Percentiles rank a stretch among this genome's conserved stretches.
Conservation (phyloP, 92 coral and sea anemone genomes). For the Galaxea fascicularis region DNA sequence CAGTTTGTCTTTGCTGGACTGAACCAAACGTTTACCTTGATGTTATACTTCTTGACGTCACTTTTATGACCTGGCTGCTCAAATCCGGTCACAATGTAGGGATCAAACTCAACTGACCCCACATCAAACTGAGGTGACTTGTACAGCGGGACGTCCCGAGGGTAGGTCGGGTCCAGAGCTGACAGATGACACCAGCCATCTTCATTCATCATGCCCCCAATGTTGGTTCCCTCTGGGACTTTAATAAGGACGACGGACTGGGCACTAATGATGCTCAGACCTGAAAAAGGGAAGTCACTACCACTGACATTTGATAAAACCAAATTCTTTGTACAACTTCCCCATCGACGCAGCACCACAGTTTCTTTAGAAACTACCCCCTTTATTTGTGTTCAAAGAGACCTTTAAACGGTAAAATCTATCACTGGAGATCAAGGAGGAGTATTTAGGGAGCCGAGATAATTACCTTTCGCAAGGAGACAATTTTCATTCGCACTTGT, state of each 20-base stretch:
- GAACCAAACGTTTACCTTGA: constrained; percentile 81
- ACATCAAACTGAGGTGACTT: constrained; percentile 85
- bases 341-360: too few relatives aligned
- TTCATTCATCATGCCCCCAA: constrained; percentile 65
- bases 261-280: constrained; percentile 64
- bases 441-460: too few relatives aligned
- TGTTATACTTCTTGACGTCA: constrained; percentile 44
- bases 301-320: background rate
- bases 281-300: constrained; percentile 15
- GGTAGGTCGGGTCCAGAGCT: constrained; percentile 47
- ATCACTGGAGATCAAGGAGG: too few relatives aligned
- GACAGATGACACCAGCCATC: constrained; percentile 81
- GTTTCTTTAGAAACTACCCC: too few relatives aligned
- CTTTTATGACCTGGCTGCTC: background rate
- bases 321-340: too few relatives aligned
- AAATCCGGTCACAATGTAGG: constrained; percentile 56
- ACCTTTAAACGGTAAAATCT: too few relatives aligned
- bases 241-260: constrained; percentile 74
- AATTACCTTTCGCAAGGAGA: too few relatives aligned
- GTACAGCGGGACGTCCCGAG: constrained; percentile 67
- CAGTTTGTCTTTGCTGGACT: constrained; percentile 71
- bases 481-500: too few relatives aligned
- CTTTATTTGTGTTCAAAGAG: too few relatives aligned
- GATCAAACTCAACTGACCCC: constrained; percentile 74
- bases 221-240: constrained; percentile 55